Conservation (phyloP, 2,797 vertebrate species). For the Chaunax sp. region DNA sequence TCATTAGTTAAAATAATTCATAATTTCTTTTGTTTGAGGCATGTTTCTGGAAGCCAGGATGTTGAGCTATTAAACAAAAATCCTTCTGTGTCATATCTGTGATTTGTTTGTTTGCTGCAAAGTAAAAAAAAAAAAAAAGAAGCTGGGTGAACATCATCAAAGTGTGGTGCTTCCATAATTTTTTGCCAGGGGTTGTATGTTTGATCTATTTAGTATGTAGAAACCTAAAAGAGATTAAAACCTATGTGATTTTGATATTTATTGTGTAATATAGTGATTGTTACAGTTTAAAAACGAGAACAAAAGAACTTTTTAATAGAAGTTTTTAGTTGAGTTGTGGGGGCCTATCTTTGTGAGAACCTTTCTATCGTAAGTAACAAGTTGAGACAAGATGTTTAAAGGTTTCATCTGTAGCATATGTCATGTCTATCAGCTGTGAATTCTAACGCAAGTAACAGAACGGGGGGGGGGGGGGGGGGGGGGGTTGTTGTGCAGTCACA, state of each 20-base stretch:
- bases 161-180: neutral
- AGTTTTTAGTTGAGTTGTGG: conserved; percentile 9
- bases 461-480: conserved; percentile 27
- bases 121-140: no score
- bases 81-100: no score
- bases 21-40: neutral
- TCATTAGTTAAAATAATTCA: neutral
- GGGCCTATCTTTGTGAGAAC: conserved; percentile 30
- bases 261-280: neutral
- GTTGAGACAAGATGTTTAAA: conserved; percentile 82
- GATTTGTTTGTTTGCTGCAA: no score
- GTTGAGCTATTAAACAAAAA: neutral
- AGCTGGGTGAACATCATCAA: no score
- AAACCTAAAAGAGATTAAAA: no score
- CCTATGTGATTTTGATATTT: neutral
- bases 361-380: conserved; percentile 75
- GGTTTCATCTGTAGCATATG: conserved; percentile 82
- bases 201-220: neutral
- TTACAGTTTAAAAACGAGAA: no score
- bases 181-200: neutral
- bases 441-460: conserved; percentile 63
- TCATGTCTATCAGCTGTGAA: conserved; percentile 78
- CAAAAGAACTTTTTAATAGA: neutral
- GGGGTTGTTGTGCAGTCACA: conserved; percentile 62
- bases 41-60: neutral